Percentiles rank a stretch among this genome's conserved stretches.
phyloP scores from a whole-genome alignment of 2,797 vertebrate genomes.

The Anolis apletophallus region DNA sequence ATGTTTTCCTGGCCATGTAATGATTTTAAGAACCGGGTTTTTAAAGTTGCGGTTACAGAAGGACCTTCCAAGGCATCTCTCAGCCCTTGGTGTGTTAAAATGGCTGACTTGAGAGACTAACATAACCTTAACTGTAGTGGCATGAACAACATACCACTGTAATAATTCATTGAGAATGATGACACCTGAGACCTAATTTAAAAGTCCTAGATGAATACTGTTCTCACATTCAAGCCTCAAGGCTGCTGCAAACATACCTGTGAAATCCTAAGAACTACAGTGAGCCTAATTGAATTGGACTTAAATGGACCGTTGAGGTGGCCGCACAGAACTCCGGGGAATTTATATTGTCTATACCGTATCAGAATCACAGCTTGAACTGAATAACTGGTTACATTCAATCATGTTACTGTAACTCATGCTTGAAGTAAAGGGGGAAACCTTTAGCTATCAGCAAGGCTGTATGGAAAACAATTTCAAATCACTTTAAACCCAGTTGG shows the following conservation, averaged over 20 bases:
- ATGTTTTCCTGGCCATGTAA: slow-evolving; percentile 58
- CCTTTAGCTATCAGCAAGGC: slow-evolving; percentile 84
- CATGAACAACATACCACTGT: slow-evolving; percentile 81
- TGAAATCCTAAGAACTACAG: slow-evolving; percentile 84
- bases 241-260: slow-evolving; percentile 83
- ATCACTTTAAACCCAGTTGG: slow-evolving; percentile 85
- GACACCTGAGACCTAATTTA: slow-evolving; percentile 87
- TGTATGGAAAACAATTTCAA: slow-evolving; percentile 86
- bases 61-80: slow-evolving; percentile 75
- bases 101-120: slow-evolving; percentile 79
- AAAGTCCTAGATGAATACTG: slow-evolving; percentile 85
- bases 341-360: slow-evolving; percentile 85
- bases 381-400: slow-evolving; percentile 85
- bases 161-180: slow-evolving; percentile 87
- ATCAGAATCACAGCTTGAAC: slow-evolving; percentile 87
- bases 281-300: slow-evolving; percentile 87
- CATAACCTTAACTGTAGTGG: slow-evolving; percentile 80
- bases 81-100: slow-evolving; percentile 73
- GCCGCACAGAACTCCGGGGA: slow-evolving; percentile 80
- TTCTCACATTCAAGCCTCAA: slow-evolving; percentile 84
- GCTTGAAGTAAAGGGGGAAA: slow-evolving; percentile 83
- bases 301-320: slow-evolving; percentile 86
- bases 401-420: slow-evolving; percentile 86
- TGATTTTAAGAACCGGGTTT: slow-evolving; percentile 74
- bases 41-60: slow-evolving; percentile 71